phyloP scores from a whole-genome alignment of 2,113 vertebrate genomes.

The Dendrocopos noguchii region DNA sequence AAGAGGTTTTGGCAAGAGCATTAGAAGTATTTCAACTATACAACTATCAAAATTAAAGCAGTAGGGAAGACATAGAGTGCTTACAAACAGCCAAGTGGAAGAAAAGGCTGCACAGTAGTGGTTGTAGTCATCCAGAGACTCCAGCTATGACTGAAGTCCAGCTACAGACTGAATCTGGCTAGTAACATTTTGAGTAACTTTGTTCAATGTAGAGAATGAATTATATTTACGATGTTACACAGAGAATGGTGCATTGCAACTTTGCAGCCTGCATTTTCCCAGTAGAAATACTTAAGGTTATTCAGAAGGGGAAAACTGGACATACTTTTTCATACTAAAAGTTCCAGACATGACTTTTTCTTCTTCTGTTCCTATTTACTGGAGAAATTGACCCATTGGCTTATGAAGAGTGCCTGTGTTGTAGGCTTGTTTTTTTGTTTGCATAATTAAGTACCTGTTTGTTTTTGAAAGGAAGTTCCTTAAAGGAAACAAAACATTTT shows the following conservation, averaged over 20 bases:
- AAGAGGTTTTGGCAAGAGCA: neutral
- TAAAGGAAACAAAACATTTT: neutral
- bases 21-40: neutral
- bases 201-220: neutral
- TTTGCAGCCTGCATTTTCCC: neutral
- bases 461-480: slow-evolving; percentile 11
- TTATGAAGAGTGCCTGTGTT: neutral
- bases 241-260: neutral
- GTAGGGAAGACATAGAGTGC: neutral
- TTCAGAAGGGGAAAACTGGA: neutral
- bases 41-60: neutral
- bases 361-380: neutral
- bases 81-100: neutral
- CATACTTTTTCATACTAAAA: neutral
- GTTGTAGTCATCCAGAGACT: neutral
- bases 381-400: neutral
- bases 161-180: neutral
- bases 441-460: neutral
- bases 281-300: neutral
- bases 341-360: neutral
- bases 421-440: slow-evolving; percentile 21
- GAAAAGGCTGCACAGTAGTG: neutral
- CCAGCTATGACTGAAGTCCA: neutral
- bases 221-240: neutral
- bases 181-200: neutral